Conservation (phyloP, 2,888 invertebrate species). For the Stictocephala bisonia region DNA sequence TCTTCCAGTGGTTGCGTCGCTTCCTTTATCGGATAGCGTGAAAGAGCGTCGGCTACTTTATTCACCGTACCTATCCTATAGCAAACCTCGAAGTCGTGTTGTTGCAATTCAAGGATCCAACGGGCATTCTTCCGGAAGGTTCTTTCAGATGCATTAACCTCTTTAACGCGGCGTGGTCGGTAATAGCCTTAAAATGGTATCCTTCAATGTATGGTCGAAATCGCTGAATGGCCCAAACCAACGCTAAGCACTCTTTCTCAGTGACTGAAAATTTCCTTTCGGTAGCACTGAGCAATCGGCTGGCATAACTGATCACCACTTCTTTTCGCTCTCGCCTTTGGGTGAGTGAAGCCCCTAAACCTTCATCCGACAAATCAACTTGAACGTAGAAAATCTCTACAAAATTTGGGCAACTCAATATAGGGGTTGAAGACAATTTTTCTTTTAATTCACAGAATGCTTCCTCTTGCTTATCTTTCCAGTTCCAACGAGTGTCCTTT, state of each 20-base stretch:
- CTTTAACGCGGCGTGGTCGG: constrained; percentile 51
- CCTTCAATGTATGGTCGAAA: constrained; percentile 57
- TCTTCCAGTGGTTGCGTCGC: no score
- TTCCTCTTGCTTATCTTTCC: not conserved
- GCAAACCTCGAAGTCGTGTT: constrained; percentile 11
- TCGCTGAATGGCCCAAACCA: constrained; percentile 55
- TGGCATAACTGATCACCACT: constrained; percentile 56
- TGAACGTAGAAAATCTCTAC: constrained; percentile 44
- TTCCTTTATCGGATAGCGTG: not conserved
- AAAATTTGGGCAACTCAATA: constrained; percentile 52
- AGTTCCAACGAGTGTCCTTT: constrained; percentile 6
- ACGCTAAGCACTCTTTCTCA: constrained; percentile 56
- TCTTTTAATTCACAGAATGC: constrained; percentile 15
- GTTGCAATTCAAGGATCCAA: constrained; percentile 53
- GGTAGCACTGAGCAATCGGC: constrained; percentile 47
- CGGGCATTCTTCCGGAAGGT: constrained; percentile 50
- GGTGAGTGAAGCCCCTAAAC: constrained; percentile 51
- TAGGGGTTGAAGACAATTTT: constrained; percentile 43
- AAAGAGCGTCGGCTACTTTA: not conserved
- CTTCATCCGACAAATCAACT: constrained; percentile 50
- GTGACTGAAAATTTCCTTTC: constrained; percentile 56
- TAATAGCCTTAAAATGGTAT: constrained; percentile 43
- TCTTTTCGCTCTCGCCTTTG: constrained; percentile 53
- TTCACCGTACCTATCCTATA: constrained; percentile 1
- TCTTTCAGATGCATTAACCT: constrained; percentile 52